These are phyloP conservation scores for Sinocyclocheilus anophthalmus DNA, from an alignment of 2,113 vertebrate genomes.

Conservation along the genomic window DNA sequence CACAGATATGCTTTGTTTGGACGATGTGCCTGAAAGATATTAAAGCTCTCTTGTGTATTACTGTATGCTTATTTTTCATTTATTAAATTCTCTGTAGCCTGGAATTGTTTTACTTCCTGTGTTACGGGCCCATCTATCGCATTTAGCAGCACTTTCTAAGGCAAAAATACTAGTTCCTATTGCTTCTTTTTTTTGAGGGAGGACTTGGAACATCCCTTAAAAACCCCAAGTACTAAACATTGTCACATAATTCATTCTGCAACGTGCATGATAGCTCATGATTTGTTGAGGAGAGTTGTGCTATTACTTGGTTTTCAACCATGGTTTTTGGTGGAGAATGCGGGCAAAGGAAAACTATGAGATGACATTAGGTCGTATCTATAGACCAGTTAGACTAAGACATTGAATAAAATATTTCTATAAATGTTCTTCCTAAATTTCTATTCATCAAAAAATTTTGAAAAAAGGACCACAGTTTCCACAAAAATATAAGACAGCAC, in stretches of 20 bases:
- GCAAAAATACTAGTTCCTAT: background rate
- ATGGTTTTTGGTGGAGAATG: background rate
- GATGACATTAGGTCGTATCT: background rate
- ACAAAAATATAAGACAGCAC: too few relatives aligned
- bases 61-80: constrained; percentile 37
- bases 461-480: too few relatives aligned
- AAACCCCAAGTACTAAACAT: background rate
- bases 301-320: background rate
- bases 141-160: background rate
- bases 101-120: constrained; percentile 16
- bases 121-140: background rate
- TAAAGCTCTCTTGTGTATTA: constrained; percentile 31
- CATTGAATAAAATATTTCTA: too few relatives aligned
- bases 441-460: too few relatives aligned
- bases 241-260: background rate
- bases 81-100: constrained; percentile 34
- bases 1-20: constrained; percentile 50
- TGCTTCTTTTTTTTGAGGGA: background rate
- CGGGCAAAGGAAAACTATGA: background rate
- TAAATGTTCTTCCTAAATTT: too few relatives aligned
- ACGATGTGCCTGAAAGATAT: constrained; percentile 35
- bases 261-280: background rate
- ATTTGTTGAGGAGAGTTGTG: background rate
- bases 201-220: constrained; percentile 5
- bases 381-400: too few relatives aligned